A percentile compares a stretch with the other conserved stretches of the same genome.
These are phyloP conservation scores for Octopus sinensis DNA, from an alignment of 1,140 invertebrate genomes.

Conservation along the genomic window DNA sequence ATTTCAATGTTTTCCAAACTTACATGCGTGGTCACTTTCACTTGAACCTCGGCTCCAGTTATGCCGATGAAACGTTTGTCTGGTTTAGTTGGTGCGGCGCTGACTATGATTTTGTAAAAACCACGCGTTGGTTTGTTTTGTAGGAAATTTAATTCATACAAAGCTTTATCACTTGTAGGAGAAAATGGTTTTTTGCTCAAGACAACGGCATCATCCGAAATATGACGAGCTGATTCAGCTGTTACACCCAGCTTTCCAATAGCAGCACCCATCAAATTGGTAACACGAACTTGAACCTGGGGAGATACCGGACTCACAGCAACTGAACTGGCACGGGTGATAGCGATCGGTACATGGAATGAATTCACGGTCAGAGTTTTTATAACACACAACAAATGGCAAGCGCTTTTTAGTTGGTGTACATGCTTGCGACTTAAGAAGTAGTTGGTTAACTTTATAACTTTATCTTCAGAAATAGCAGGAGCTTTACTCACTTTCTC, in stretches of 20 bases:
- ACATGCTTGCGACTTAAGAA: slow-evolving; percentile 85
- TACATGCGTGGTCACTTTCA: slow-evolving; percentile 62
- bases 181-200: slow-evolving; percentile 68
- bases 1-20: slow-evolving; percentile 77
- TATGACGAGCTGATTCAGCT: slow-evolving; percentile 72
- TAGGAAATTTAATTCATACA: slow-evolving; percentile 78
- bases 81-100: slow-evolving; percentile 63
- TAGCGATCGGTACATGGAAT: slow-evolving; percentile 71
- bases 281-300: slow-evolving; percentile 72
- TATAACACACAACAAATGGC: slow-evolving; percentile 76
- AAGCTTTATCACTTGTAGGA: slow-evolving; percentile 63
- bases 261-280: slow-evolving; percentile 79
- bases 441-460: slow-evolving; percentile 87
- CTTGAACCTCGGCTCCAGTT: slow-evolving; percentile 59
- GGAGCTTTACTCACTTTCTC: slow-evolving; percentile 69
- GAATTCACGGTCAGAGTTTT: slow-evolving; percentile 68
- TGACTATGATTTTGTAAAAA: slow-evolving; percentile 77
- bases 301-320: slow-evolving; percentile 71
- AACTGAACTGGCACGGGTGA: slow-evolving; percentile 72
- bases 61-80: slow-evolving; percentile 64
- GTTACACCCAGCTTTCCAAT: slow-evolving; percentile 69
- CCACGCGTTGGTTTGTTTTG: slow-evolving; percentile 76
- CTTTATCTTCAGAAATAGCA: slow-evolving; percentile 68
- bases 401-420: slow-evolving; percentile 77
- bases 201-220: slow-evolving; percentile 74